Evolutionary conservation across 2,113 vertebrate species (phyloP).

Genomic region (Mobula hypostoma): DNA sequence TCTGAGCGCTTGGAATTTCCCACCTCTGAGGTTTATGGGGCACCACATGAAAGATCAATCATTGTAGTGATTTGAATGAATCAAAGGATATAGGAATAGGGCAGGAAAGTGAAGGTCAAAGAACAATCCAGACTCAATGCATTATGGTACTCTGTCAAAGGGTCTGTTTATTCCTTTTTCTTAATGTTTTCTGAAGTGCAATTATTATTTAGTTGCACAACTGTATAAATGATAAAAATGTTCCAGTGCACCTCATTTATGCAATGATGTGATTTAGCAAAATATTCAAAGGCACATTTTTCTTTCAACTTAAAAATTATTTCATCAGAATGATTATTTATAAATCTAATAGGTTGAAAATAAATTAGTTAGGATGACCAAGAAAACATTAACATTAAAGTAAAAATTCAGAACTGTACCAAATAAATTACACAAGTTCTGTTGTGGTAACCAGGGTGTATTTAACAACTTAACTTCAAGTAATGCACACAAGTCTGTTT

Average conservation of each 20-base stretch:
- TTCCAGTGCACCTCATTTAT: neutral
- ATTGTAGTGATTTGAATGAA: no score
- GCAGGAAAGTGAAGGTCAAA: no score
- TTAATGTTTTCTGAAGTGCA: no score
- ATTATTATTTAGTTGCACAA: neutral
- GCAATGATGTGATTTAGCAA: neutral
- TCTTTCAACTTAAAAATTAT: neutral
- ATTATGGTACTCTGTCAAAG: no score
- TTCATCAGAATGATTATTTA: neutral
- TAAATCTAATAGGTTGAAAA: neutral
- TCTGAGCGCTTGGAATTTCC: no score
- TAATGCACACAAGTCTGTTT: conserved; percentile 19
- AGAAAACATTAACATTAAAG: neutral
- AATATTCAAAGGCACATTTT: neutral
- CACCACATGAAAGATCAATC: no score
- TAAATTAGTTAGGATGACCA: neutral
- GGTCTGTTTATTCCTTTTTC: no score
- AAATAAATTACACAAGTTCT: neutral
- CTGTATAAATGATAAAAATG: neutral
- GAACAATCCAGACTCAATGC: no score
- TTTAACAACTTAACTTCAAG: neutral
- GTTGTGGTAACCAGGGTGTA: neutral
- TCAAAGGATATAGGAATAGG: no score
- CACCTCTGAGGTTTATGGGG: no score
- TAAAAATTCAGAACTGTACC: neutral